phyloP scores from a whole-genome alignment of 2,888 invertebrate genomes.

The Eremobia ochroleuca region DNA sequence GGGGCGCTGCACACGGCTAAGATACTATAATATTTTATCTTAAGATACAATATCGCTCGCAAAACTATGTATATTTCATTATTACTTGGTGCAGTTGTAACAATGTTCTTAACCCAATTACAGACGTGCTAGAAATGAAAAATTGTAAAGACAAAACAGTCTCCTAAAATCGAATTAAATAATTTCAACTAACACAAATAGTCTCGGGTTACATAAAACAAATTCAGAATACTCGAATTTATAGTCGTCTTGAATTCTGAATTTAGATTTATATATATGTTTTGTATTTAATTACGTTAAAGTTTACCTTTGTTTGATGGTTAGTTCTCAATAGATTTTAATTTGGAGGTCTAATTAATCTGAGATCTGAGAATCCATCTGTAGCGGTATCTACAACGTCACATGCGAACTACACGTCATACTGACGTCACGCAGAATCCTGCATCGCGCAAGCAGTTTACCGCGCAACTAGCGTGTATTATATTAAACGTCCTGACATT shows the following conservation, averaged over 20 bases:
- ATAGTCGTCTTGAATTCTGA: conserved; percentile 28
- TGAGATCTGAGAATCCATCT: too few relatives aligned
- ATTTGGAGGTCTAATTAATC: conserved; percentile 3
- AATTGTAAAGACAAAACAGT: neutral
- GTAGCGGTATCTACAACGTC: too few relatives aligned
- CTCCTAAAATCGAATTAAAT: conserved; percentile 12
- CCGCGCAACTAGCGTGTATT: too few relatives aligned
- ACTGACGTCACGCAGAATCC: too few relatives aligned
- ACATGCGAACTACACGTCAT: too few relatives aligned
- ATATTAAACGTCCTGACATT: too few relatives aligned
- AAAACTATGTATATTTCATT: too few relatives aligned
- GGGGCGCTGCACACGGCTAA: too few relatives aligned
- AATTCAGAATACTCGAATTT: conserved; percentile 21
- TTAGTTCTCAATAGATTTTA: neutral
- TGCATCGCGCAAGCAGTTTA: too few relatives aligned
- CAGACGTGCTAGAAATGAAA: conserved; percentile 7
- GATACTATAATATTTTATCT: too few relatives aligned
- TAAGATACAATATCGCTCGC: too few relatives aligned
- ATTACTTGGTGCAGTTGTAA: too few relatives aligned
- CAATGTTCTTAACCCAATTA: conserved; percentile 3
- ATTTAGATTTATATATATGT: conserved; percentile 7
- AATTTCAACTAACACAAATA: conserved; percentile 14
- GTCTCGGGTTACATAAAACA: conserved; percentile 18
- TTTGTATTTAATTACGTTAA: conserved; percentile 26
- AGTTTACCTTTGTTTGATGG: conserved; percentile 13